These are phyloP conservation scores for Yasuhikotakia modesta DNA, from an alignment of 2,797 vertebrate species.

Conservation along the genomic window DNA sequence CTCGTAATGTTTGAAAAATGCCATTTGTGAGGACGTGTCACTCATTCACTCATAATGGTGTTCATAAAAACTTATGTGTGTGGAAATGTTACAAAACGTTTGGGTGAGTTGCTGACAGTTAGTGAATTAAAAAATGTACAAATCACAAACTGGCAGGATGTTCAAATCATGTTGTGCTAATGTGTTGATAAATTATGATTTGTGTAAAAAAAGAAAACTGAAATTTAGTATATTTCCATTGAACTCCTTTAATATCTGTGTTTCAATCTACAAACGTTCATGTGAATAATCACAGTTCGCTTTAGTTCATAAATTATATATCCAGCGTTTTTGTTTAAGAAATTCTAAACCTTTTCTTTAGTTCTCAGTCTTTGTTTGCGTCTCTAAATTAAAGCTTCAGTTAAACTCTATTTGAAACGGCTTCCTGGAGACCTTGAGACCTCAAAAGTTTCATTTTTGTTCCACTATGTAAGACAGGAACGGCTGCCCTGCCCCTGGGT, in stretches of 20 bases:
- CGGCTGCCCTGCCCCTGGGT: constrained; percentile 21
- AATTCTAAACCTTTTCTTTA: background rate
- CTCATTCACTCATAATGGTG: background rate
- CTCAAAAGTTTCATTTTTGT: background rate
- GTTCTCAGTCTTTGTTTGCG: background rate
- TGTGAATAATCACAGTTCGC: background rate
- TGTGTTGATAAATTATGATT: background rate
- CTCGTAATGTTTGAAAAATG: constrained; percentile 17
- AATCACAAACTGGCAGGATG: background rate
- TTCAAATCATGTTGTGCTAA: background rate
- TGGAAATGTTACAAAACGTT: too few relatives aligned
- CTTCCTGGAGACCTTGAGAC: constrained; percentile 12
- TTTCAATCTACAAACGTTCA: background rate
- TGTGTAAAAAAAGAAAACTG: too few relatives aligned
- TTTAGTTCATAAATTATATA: background rate
- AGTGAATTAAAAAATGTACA: background rate
- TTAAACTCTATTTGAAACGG: constrained; percentile 25
- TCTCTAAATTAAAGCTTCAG: constrained; percentile 5
- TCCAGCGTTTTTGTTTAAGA: background rate
- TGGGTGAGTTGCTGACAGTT: too few relatives aligned
- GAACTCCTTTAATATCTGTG: background rate
- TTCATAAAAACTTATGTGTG: too few relatives aligned
- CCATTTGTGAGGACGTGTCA: background rate
- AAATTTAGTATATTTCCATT: too few relatives aligned
- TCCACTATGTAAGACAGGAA: constrained; percentile 21